Percentiles rank a stretch among this genome's conserved stretches.
phyloP scores from a whole-genome alignment of 1,140 invertebrate species.

The Penaeus japonicus region DNA sequence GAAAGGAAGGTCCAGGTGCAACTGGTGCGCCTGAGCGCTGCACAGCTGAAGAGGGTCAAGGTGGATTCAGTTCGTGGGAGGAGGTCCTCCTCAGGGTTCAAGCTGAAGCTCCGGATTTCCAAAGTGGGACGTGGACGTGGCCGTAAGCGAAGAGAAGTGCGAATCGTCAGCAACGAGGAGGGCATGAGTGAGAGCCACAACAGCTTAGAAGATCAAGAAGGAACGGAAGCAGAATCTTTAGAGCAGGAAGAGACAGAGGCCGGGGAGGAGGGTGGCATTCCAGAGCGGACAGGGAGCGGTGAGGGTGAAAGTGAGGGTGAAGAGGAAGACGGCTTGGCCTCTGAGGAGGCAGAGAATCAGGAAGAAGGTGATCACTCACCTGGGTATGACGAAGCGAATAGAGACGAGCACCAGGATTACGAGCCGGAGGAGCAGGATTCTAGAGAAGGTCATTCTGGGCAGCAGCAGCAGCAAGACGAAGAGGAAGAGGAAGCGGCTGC shows the following conservation, averaged over 20 bases:
- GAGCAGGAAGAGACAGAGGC: conserved; percentile 31
- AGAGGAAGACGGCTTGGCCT: conserved; percentile 24
- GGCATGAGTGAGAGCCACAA: conserved; percentile 53
- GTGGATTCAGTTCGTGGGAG: conserved; percentile 18
- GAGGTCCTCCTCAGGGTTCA: conserved; percentile 7
- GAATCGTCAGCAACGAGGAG: conserved; percentile 35
- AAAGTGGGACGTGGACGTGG: conserved; percentile 50
- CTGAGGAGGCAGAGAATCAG: conserved; percentile 27
- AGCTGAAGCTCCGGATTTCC: conserved; percentile 52
- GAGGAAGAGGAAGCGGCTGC: conserved; percentile 13
- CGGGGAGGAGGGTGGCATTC: conserved; percentile 16
- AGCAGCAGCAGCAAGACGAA: conserved; percentile 15
- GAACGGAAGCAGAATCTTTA: conserved; percentile 25
- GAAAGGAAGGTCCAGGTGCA: conserved; percentile 19
- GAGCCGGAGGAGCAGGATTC: conserved; percentile 22
- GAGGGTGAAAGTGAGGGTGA: not conserved
- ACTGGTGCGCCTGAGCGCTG: conserved; percentile 7
- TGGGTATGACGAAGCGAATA: conserved; percentile 16
- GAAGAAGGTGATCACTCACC: conserved; percentile 6
- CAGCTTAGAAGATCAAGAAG: conserved; percentile 39
- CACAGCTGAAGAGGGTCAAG: conserved; percentile 21
- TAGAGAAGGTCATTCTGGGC: not conserved
- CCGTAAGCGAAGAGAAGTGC: conserved; percentile 43
- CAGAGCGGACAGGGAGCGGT: conserved; percentile 1
- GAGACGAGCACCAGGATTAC: conserved; percentile 7